These are phyloP conservation scores for Macquaria australasica DNA, from an alignment of 2,113 vertebrate species.

Conservation along the genomic window DNA sequence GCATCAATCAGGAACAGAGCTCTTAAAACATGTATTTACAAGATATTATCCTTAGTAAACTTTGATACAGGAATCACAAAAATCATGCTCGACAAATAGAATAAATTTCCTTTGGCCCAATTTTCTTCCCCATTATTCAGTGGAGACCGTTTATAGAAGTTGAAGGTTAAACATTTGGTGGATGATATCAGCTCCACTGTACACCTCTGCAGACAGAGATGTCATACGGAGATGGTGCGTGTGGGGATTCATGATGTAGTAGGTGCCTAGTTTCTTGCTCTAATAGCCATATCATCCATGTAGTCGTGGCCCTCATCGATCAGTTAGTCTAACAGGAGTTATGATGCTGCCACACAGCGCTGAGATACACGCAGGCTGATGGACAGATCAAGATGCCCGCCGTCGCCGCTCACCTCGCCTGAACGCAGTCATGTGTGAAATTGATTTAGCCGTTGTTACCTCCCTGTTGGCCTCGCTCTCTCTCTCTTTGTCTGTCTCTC, in stretches of 20 bases:
- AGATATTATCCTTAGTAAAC: not conserved
- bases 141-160: not conserved
- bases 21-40: not conserved
- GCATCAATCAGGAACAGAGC: not conserved
- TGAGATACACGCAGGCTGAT: slow-evolving; percentile 72
- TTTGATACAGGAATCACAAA: slow-evolving; percentile 15
- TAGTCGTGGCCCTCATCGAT: slow-evolving; percentile 25
- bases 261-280: slow-evolving; percentile 45
- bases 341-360: slow-evolving; percentile 37
- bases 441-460: slow-evolving; percentile 76
- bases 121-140: not conserved
- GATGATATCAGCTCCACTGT: slow-evolving; percentile 23
- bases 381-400: slow-evolving; percentile 71
- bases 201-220: slow-evolving; percentile 38
- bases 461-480: slow-evolving; percentile 53
- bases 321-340: slow-evolving; percentile 54
- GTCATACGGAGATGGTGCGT: not conserved
- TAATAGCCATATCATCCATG: slow-evolving; percentile 56
- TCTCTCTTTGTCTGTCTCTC: slow-evolving; percentile 18
- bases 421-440: slow-evolving; percentile 79
- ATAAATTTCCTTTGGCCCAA: not conserved
- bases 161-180: slow-evolving; percentile 30
- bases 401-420: slow-evolving; percentile 59
- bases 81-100: not conserved
- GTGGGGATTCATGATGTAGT: not conserved